Percentiles rank a stretch among this genome's conserved stretches.
phyloP scores from a whole-genome alignment of 2,888 invertebrate genomes.

The Lepidocyrtoides sp. region DNA sequence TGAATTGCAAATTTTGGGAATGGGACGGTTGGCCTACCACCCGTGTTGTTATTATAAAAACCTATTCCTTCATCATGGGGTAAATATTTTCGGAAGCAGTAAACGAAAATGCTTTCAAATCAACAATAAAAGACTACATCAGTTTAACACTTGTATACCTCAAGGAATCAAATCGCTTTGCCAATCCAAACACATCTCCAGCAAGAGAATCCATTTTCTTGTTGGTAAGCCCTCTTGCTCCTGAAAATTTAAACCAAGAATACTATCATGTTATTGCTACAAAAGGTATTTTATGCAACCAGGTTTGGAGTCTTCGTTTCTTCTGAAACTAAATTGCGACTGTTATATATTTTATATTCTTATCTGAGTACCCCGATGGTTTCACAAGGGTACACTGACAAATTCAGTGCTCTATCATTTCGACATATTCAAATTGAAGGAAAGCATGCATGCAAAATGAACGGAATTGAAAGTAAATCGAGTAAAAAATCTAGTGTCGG shows the following conservation, averaged over 20 bases:
- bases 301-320: not conserved
- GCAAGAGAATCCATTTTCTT: conserved; percentile 87
- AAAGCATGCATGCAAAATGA: conserved; percentile 54
- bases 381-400: not conserved
- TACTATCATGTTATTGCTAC: conserved; percentile 23
- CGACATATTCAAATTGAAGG: conserved; percentile 51
- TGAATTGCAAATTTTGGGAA: no score
- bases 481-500: conserved; percentile 33
- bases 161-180: conserved; percentile 87
- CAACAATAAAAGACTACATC: no score
- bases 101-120: no score
- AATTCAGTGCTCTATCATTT: conserved; percentile 22
- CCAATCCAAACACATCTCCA: conserved; percentile 87
- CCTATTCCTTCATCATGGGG: no score
- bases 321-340: not conserved
- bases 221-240: conserved; percentile 68
- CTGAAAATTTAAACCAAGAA: conserved; percentile 8
- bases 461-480: conserved; percentile 48
- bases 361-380: not conserved
- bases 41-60: no score
- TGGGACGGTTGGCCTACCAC: no score
- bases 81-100: no score
- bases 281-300: no score
- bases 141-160: conserved; percentile 86
- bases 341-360: not conserved